Evolutionary conservation across 2,113 vertebrate species (phyloP), one percentile per base, ranked within the genome.

Genomic region (Chloropsis cyanopogon): DNA sequence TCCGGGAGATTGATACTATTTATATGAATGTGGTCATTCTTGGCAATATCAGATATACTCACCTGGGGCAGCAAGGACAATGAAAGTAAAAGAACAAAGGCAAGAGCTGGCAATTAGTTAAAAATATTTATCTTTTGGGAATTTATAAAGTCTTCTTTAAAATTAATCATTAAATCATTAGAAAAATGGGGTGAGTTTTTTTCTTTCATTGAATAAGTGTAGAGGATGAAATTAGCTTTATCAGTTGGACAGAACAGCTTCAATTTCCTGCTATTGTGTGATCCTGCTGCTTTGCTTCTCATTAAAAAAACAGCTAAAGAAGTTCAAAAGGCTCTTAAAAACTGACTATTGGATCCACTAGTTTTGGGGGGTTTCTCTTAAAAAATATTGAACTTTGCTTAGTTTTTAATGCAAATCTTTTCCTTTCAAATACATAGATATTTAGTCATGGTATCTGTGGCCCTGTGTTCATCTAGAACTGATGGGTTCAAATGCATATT

Each of bases 241-340:
- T 84, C 80, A 75, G 35, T 63, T 87, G 37, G 46, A 78, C 50
- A 57, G 88, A 46, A 37, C 26, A 83, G 31, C 41, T 89, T 68
- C 81, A 75, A 92, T 95, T 89, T 92, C 80, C 72, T 89, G 65
- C 52, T 53, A 47, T 35, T 92, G 60, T 89, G n/a, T 52, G 64
- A 75, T 49, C 41, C 44, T 56, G 22, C 52, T 70, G 56, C 41
- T 81, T 84, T 75, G 39, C 19, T 86, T 84, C 50, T 86, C 26
- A 69, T 75, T 10, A 21, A n/a, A 85, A 86, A 72, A 82, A 35
- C 23, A 88, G 52, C 35, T 66, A 22, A 70, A 83, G 29, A 42
- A 49, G 2, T 50, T 63, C 21, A 83, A 70, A 88, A 81, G 44
- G 16, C 8, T 52, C 75, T 73, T 88, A 14, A 52, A 94, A 73